Conservation (phyloP, 2,797 vertebrate genomes). For the Alauda arvensis region DNA sequence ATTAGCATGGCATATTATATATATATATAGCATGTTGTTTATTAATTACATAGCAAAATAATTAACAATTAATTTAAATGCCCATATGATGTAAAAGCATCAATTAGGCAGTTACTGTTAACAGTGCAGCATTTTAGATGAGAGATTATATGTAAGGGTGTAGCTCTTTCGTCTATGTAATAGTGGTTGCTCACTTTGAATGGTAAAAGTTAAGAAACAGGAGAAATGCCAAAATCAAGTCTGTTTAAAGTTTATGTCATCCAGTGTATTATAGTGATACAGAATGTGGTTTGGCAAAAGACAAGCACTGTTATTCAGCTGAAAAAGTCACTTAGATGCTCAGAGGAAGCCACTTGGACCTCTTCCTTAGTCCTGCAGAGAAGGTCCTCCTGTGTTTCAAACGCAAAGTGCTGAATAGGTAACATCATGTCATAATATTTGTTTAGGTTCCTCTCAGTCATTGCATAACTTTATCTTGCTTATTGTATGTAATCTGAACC, state of each 20-base stretch:
- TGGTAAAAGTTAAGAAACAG: not conserved
- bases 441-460: not conserved
- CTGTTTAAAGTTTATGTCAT: not conserved
- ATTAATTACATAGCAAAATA: not conserved
- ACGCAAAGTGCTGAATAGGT: not conserved
- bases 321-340: not conserved
- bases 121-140: not conserved
- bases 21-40: not conserved
- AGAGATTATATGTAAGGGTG: not conserved
- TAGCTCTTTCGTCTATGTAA: not conserved
- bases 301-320: not conserved
- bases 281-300: not conserved
- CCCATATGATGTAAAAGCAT: not conserved
- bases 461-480: not conserved
- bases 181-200: not conserved
- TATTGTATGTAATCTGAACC: not conserved
- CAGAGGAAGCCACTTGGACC: not conserved
- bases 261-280: not conserved
- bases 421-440: not conserved
- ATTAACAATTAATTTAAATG: not conserved
- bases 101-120: not conserved
- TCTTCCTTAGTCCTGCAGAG: not conserved
- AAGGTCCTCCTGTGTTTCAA: not conserved
- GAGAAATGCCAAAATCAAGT: not conserved
- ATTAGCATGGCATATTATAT: not conserved